A percentile compares a stretch with the other conserved stretches of the same genome.
Evolutionary conservation across 2,888 invertebrate genomes (phyloP).

Genomic region (Xanthorhoe designata): DNA sequence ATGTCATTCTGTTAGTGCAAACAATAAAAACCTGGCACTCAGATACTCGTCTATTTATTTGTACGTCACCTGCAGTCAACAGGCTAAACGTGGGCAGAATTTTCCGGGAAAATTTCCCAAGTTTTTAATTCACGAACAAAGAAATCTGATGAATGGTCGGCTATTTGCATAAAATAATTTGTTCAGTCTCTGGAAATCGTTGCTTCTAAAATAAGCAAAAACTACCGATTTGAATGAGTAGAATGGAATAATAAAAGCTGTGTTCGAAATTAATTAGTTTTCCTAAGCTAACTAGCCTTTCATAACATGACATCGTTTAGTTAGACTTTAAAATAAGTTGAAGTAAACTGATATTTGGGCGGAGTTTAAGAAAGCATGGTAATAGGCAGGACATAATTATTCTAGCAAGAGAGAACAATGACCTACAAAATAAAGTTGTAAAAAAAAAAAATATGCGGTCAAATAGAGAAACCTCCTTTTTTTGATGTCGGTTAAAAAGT

Average conservation of each 20-base stretch:
- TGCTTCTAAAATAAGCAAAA: slow-evolving; percentile 18
- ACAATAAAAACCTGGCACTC: neutral
- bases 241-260: neutral
- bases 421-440: too few relatives aligned
- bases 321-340: too few relatives aligned
- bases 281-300: neutral
- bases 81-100: slow-evolving; percentile 64
- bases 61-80: slow-evolving; percentile 71
- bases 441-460: too few relatives aligned
- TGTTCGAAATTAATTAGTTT: neutral
- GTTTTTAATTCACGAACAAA: slow-evolving; percentile 33
- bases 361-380: too few relatives aligned
- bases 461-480: too few relatives aligned
- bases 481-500: too few relatives aligned
- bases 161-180: slow-evolving; percentile 28
- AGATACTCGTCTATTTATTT: slow-evolving; percentile 10
- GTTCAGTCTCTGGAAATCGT: slow-evolving; percentile 1
- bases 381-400: too few relatives aligned
- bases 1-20: neutral
- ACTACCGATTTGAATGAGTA: slow-evolving; percentile 1
- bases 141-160: slow-evolving; percentile 26
- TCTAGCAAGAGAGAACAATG: too few relatives aligned
- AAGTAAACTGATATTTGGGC: too few relatives aligned
- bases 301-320: neutral
- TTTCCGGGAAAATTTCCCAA: slow-evolving; percentile 25